These are phyloP conservation scores for Harpagoxenus sublaevis DNA, from an alignment of 2,888 invertebrate genomes.

Conservation along the genomic window DNA sequence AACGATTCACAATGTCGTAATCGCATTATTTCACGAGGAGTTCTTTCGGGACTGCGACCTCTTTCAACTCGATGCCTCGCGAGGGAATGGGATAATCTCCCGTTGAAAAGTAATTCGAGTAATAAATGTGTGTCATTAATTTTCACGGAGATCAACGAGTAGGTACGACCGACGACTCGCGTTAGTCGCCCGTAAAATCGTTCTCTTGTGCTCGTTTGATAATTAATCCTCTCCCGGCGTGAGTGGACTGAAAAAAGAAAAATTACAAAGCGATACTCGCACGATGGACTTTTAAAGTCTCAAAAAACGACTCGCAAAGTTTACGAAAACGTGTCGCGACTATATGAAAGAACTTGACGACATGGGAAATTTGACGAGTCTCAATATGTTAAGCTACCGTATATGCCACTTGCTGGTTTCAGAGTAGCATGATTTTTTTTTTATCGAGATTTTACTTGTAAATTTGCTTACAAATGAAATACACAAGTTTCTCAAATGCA, in stretches of 20 bases:
- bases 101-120: conserved; percentile 46
- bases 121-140: conserved; percentile 43
- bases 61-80: conserved; percentile 21
- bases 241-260: neutral
- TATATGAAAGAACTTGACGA: neutral
- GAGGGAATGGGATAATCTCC: conserved; percentile 24
- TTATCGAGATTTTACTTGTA: neutral
- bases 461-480: neutral
- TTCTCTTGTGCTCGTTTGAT: conserved; percentile 25
- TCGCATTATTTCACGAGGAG: conserved; percentile 45
- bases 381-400: neutral
- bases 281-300: conserved; percentile 19
- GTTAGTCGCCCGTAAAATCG: conserved; percentile 8
- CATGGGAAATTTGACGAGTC: neutral
- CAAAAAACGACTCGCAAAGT: neutral
- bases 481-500: neutral
- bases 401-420: neutral
- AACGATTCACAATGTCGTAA: conserved; percentile 53
- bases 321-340: neutral
- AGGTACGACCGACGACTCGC: neutral
- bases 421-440: neutral
- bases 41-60: conserved; percentile 27
- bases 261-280: neutral
- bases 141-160: conserved; percentile 20
- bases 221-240: conserved; percentile 19